These are phyloP conservation scores for Drosophila fungiperda DNA, from an alignment of 2,888 invertebrate species.

Conservation along the genomic window DNA sequence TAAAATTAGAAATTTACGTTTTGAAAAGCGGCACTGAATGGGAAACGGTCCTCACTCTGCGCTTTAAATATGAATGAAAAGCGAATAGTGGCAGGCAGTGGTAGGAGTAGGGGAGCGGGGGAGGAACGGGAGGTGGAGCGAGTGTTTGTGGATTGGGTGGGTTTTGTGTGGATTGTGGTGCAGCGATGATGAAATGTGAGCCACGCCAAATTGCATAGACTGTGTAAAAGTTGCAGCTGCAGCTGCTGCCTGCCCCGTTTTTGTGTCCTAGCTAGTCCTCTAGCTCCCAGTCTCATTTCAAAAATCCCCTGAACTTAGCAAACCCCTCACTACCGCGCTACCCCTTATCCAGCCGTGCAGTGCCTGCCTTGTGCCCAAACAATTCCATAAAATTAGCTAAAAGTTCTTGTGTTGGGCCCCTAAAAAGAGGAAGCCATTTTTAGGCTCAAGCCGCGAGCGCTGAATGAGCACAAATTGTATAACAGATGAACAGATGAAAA, in stretches of 20 bases:
- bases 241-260: constrained; percentile 61
- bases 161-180: constrained; percentile 16
- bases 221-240: constrained; percentile 77
- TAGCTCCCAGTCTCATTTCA: constrained; percentile 15
- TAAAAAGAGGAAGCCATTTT: constrained; percentile 59
- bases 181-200: constrained; percentile 65
- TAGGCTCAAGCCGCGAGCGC: constrained; percentile 75
- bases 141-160: constrained; percentile 9
- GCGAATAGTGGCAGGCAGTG: constrained; percentile 26
- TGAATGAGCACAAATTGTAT: constrained; percentile 63
- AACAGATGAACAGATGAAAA: constrained; percentile 65
- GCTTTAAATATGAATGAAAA: constrained; percentile 75
- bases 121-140: neutral
- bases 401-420: constrained; percentile 54
- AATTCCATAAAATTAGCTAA: constrained; percentile 75
- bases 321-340: neutral
- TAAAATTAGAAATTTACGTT: constrained; percentile 80
- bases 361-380: constrained; percentile 52
- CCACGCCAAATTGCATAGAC: constrained; percentile 73
- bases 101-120: neutral
- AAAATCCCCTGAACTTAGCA: constrained; percentile 5
- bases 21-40: constrained; percentile 63
- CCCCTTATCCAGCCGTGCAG: neutral
- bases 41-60: constrained; percentile 37
- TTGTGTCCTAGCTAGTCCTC: constrained; percentile 22